These are phyloP conservation scores for Cryptotis parvus DNA, from an alignment of 2,113 vertebrate genomes.

Conservation along the genomic window DNA sequence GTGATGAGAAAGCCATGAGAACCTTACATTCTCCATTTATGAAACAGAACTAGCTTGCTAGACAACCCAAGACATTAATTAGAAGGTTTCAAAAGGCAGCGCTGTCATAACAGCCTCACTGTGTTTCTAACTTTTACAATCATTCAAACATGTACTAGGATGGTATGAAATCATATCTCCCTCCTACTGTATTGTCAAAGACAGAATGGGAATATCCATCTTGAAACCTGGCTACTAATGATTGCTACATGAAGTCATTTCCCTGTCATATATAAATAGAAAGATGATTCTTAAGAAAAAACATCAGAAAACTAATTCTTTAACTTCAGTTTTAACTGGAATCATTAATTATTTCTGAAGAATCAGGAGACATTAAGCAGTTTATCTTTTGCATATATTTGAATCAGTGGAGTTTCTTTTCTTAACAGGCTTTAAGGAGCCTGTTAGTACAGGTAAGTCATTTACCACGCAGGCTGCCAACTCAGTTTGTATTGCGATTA, in stretches of 20 bases:
- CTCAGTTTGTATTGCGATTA: too few species aligned
- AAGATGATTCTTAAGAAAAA: constrained; percentile 59
- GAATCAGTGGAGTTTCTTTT: not conserved
- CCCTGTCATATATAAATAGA: constrained; percentile 72
- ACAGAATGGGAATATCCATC: constrained; percentile 72
- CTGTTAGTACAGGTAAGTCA: too few species aligned
- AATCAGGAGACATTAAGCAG: constrained; percentile 62
- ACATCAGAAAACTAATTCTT: constrained; percentile 42
- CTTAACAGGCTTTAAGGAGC: too few species aligned
- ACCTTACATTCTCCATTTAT: constrained; percentile 71
- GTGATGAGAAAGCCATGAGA: constrained; percentile 75
- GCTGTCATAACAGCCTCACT: constrained; percentile 83
- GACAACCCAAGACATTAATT: constrained; percentile 85
- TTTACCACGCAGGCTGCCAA: too few species aligned
- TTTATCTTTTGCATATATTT: constrained; percentile 52
- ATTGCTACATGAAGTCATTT: constrained; percentile 77
- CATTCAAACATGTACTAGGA: constrained; percentile 77
- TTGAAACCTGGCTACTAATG: constrained; percentile 60
- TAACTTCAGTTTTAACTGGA: constrained; percentile 70
- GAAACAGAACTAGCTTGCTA: constrained; percentile 76
- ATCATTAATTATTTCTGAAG: constrained; percentile 73
- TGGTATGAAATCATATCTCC: constrained; percentile 65
- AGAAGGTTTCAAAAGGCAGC: constrained; percentile 83
- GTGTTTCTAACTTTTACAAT: constrained; percentile 81
- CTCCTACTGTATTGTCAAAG: constrained; percentile 68